Conservation (phyloP, 2,797 vertebrate species). For the Chrysocyon brachyurus region DNA sequence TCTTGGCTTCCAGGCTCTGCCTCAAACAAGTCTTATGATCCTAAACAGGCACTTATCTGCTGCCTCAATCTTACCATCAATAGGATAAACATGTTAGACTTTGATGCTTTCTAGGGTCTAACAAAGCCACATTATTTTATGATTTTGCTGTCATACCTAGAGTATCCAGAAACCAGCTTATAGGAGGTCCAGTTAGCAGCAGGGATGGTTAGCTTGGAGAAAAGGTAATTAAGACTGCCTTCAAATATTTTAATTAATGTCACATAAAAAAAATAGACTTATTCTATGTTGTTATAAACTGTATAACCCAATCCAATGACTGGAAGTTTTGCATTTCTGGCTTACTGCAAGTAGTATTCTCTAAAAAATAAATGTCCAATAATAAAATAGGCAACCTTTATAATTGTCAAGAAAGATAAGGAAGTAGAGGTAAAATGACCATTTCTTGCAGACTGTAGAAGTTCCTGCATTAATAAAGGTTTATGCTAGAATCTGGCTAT, state of each 20-base stretch:
- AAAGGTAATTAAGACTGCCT: slow-evolving; percentile 48
- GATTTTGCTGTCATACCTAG: background rate
- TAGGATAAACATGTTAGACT: background rate
- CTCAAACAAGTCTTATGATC: background rate
- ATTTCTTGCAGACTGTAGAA: background rate
- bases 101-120: background rate
- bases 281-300: slow-evolving; percentile 32
- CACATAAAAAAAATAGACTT: background rate
- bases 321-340: slow-evolving; percentile 31
- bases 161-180: slow-evolving; percentile 14
- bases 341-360: background rate
- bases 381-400: slow-evolving; percentile 2
- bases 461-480: background rate
- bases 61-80: background rate
- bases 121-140: slow-evolving; percentile 11
- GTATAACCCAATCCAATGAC: background rate
- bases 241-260: slow-evolving; percentile 53
- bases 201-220: slow-evolving; percentile 2
- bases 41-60: background rate
- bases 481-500: background rate
- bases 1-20: slow-evolving; percentile 5
- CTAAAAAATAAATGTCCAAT: background rate
- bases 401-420: background rate
- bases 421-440: background rate
- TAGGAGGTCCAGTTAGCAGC: background rate